These are phyloP conservation scores for Stylophora pistillata DNA, from an alignment of 64 coral and sea anemone genomes.

Conservation along the genomic window DNA sequence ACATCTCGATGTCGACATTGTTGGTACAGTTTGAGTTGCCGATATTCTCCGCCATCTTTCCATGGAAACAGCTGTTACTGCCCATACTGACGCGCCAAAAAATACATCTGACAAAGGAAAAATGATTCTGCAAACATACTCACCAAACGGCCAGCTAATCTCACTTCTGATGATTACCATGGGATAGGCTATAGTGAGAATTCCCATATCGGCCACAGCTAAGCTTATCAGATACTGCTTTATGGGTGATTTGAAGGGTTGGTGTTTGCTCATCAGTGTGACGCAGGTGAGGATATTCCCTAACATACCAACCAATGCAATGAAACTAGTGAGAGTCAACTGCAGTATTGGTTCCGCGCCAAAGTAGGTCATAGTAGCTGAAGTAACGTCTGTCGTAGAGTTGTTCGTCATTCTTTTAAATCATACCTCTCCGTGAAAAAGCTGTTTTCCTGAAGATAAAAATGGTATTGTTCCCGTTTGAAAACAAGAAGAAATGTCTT, in stretches of 20 bases:
- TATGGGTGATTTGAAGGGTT: background rate
- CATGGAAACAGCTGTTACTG: constrained; percentile 10
- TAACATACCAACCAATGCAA: background rate
- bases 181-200: background rate
- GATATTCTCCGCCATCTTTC: background rate
- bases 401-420: too few relatives aligned
- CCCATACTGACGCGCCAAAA: constrained; percentile 44
- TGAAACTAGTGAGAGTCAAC: background rate
- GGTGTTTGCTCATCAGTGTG: background rate
- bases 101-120: constrained; percentile 28
- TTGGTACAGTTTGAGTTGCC: background rate
- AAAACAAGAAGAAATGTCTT: too few relatives aligned
- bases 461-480: too few relatives aligned
- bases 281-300: constrained; percentile 18
- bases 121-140: constrained; percentile 18
- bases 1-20: background rate
- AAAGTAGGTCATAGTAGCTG: too few relatives aligned
- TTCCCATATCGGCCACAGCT: constrained; percentile 28
- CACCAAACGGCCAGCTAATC: constrained; percentile 37
- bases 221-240: constrained; percentile 35
- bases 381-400: too few relatives aligned
- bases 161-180: background rate
- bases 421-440: too few relatives aligned
- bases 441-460: too few relatives aligned
- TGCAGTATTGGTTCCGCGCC: too few relatives aligned